These are phyloP conservation scores for Poeciliopsis prolifica DNA, from an alignment of 2,113 vertebrate genomes.

Conservation along the genomic window DNA sequence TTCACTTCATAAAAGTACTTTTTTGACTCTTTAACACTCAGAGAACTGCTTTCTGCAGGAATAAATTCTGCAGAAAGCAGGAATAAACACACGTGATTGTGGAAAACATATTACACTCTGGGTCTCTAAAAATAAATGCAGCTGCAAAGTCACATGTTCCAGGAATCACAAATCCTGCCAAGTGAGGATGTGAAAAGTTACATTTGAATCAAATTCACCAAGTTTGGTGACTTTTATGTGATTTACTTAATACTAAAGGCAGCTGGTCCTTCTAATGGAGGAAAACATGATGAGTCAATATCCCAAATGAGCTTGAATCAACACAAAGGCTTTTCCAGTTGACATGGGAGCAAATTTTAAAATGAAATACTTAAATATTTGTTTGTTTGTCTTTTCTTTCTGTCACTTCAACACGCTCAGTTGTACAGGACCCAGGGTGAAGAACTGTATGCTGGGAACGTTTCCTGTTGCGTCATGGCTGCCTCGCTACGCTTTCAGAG, in stretches of 20 bases:
- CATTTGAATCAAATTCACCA: background rate
- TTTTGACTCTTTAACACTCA: too few relatives aligned
- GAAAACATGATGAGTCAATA: too few relatives aligned
- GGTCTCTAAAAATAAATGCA: background rate
- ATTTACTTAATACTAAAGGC: too few relatives aligned
- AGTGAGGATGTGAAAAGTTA: background rate
- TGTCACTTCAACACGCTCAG: slow-evolving; percentile 64
- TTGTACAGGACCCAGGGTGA: slow-evolving; percentile 77
- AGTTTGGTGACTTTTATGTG: background rate
- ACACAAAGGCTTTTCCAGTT: background rate
- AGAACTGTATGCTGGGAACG: slow-evolving; percentile 74
- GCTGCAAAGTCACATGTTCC: background rate
- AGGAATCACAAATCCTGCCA: background rate
- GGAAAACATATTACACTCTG: background rate
- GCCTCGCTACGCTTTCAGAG: slow-evolving; percentile 86
- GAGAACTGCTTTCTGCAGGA: too few relatives aligned
- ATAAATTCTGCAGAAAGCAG: background rate
- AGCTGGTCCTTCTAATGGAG: too few relatives aligned
- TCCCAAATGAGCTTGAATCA: too few relatives aligned
- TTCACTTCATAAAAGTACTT: background rate
- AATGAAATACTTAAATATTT: background rate
- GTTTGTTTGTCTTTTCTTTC: background rate
- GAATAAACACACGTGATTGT: background rate
- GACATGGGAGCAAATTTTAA: background rate
- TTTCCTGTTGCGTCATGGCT: slow-evolving; percentile 88